These are phyloP conservation scores for Dolomedes plantarius DNA, from an alignment of 2,888 invertebrate species.

Conservation along the genomic window DNA sequence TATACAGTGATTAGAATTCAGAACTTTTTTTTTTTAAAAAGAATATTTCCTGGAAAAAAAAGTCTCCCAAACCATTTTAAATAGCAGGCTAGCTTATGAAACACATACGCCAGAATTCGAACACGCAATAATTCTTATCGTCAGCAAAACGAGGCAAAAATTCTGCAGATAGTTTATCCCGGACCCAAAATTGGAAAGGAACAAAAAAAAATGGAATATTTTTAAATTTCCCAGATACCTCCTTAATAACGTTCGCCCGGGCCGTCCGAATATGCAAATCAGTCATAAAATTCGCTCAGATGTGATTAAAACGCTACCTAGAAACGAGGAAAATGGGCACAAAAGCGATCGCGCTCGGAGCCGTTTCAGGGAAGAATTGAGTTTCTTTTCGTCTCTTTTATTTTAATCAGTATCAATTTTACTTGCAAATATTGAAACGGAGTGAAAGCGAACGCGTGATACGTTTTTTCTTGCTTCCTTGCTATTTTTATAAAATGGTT, in stretches of 20 bases:
- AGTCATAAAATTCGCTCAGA: constrained; percentile 41
- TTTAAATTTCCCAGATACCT: too few species aligned
- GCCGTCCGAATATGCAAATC: constrained; percentile 49
- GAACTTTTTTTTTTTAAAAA: too few species aligned
- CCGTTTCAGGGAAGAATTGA: not conserved
- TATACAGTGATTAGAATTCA: too few species aligned
- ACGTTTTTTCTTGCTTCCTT: not conserved
- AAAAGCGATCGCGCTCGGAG: not conserved
- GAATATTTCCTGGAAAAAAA: too few species aligned
- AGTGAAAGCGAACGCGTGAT: not conserved
- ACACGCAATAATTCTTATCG: too few species aligned
- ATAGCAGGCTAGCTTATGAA: too few species aligned
- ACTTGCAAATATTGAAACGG: constrained; percentile 46
- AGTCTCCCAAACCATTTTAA: too few species aligned
- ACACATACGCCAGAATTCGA: too few species aligned
- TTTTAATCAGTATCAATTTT: constrained; percentile 60
- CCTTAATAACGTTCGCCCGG: not conserved
- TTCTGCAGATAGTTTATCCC: not conserved
- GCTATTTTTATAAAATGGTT: not conserved
- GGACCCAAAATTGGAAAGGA: not conserved
- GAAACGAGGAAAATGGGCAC: not conserved
- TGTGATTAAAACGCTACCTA: constrained; percentile 53
- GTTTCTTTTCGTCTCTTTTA: not conserved
- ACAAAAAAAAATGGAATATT: too few species aligned
- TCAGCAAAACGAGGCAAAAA: not conserved